Base-by-base conservation (phyloP, 2,888 invertebrate species). In the Drepanosiphum platanoidis region DNA sequence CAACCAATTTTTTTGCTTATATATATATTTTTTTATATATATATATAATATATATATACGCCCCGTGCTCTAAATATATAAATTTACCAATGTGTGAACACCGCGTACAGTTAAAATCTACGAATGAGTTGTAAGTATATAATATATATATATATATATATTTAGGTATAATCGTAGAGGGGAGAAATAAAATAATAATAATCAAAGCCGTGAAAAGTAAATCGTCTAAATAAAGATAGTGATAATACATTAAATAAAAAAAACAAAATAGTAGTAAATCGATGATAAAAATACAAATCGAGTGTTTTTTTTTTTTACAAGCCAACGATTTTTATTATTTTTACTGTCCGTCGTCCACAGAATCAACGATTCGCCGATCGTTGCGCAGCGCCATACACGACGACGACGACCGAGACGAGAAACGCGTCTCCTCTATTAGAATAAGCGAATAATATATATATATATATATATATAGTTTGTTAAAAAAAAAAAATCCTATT, bases 21-120 rank as follows among this genome's bases (percentile, higher is more conserved):
- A n/a, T 84, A 68, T 75, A 75, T 81, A 81, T 71, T 52, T 58
- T 82, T n/a, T 83, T 83, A 74, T 34, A 74, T 83, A 74, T 68
- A 27, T 61, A 46, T 46, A 4, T 46, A 52, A 39, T 39, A 39
- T 52, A 18, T 61, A 61, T 61, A 42, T 83, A 77, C 68, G 84
- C 84, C 84, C 84, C 75, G 84, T 84, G 84, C 84, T 77, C 66
- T 84, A 84, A 75, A 84, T 75, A 18, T 83, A 36, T n/a, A n/a
- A n/a, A n/a, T 84, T 58, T 80, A 71, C 22, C 36, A 71, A 39
- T 34, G 22, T 71, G 71, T 71, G 71, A 71, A 71, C 71, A 71
- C 71, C 71, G 11, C 42, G 4, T 7, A 36, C 8, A 32, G 27
- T 39, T 39, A 71, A n/a, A 71, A 39, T 71, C 36, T 39, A 68